Base-by-base conservation (phyloP, 2,113 vertebrate species). In the Aphyosemion australe region DNA sequence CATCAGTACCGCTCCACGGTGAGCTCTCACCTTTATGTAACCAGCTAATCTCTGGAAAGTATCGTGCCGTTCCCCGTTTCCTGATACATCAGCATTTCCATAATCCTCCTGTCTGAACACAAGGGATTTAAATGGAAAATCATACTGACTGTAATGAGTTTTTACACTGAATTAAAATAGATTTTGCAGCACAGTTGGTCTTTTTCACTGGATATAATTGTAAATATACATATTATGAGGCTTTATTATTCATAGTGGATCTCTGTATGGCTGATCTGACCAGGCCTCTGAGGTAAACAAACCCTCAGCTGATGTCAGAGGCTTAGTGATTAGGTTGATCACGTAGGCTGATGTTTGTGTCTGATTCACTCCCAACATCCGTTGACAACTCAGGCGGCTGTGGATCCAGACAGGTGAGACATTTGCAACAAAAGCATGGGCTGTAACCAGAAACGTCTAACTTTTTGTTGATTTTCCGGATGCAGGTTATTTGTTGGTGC, bases 261-360 rank as follows among this genome's bases (percentile, higher is more conserved):
- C 3, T 51, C 6, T 21, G 20, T 9, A 13, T 32, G 39, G 11
- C 8, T 48, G 65, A 67, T 70, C 65, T 73, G 21, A 52, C 6
- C 11, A 11, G 19, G 21, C 20, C 46, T 41, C 21, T 45, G 20
- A 47, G 52, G 74, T 84, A 77, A 79, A 87, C 80, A 82, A 68
- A 65, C 47, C 5, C 41, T 61, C 13, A 12, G 58, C 61, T 84
- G 60, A 80, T 80, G 79, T 85, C 75, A 87, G 73, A 79, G 78
- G 83, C 81, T 91, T 90, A 92, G 62, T 43, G 72, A 75, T 32
- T 75, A 67, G 87, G 55, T 80, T 91, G 82, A 87, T 68, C 42
- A 6, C 39, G 18, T 45, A 46, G 48, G 39, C 69, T 59, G 61
- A 66, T 69, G 69, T 66, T 39, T 48, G 21, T 47, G 42, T 65